These are phyloP conservation scores for Casuarius casuarius DNA, from an alignment of 2,113 vertebrate genomes.

Conservation along the genomic window DNA sequence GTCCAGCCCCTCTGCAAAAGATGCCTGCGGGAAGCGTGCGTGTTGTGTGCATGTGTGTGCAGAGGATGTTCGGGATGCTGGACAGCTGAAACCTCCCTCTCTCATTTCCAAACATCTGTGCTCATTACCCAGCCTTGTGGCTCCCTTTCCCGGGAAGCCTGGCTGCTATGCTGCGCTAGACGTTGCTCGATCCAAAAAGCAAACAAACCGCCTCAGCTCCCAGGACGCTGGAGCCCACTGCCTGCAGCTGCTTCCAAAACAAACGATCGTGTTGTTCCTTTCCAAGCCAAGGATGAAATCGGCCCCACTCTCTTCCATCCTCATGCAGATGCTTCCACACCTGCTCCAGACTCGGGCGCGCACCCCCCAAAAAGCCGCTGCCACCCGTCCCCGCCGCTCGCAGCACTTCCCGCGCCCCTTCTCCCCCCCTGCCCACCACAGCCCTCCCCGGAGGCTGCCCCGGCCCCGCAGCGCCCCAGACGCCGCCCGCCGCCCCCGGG, in stretches of 20 bases:
- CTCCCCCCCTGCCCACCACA: not conserved
- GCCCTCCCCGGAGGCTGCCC: not conserved
- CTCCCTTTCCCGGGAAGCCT: constrained; percentile 28
- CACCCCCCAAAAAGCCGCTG: constrained; percentile 5
- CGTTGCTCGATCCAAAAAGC: constrained; percentile 39
- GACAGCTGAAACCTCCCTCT: not conserved
- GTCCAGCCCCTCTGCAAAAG: not conserved
- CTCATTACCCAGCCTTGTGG: constrained; percentile 31
- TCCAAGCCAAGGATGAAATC: not conserved
- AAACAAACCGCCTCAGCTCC: constrained; percentile 60
- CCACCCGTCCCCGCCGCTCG: not conserved
- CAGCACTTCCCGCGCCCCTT: not conserved
- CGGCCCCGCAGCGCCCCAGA: not conserved
- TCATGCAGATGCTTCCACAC: constrained; percentile 39
- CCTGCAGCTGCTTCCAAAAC: constrained; percentile 58
- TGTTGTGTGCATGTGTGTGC: not conserved
- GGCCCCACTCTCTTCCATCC: not conserved
- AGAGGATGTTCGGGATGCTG: not conserved
- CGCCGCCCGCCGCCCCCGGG: not conserved
- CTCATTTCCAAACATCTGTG: constrained; percentile 18
- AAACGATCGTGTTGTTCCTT: constrained; percentile 30
- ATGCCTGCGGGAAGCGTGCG: not conserved
- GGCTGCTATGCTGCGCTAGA: constrained; percentile 49
- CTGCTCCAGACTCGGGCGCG: not conserved
- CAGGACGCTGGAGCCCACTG: constrained; percentile 24